Conservation (phyloP, 2,113 vertebrate genomes). For the mouse (Mus musculus) region GRCm39 chr3:93257001-93257500, state of each 20-base stretch:
- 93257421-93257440: background rate
- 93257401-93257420: background rate
- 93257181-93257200: background rate
- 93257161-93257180: background rate
- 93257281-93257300: background rate
- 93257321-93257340: background rate
- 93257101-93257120: slow-evolving; percentile 29
- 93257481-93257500: background rate
- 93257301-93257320: background rate
- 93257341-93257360: background rate
- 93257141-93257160: background rate
- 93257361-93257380: background rate
- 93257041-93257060: background rate
- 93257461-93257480: background rate
- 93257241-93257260: background rate
- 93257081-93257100: background rate
- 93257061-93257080: background rate
- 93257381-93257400: background rate
- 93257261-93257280: background rate
- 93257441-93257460: background rate
- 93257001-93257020: background rate
- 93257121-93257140: background rate
- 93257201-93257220: no score
- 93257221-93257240: background rate
- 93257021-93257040: slow-evolving; percentile 1